Base-by-base conservation (phyloP, 1,140 invertebrate genomes). In the Aphidius gifuensis region DNA sequence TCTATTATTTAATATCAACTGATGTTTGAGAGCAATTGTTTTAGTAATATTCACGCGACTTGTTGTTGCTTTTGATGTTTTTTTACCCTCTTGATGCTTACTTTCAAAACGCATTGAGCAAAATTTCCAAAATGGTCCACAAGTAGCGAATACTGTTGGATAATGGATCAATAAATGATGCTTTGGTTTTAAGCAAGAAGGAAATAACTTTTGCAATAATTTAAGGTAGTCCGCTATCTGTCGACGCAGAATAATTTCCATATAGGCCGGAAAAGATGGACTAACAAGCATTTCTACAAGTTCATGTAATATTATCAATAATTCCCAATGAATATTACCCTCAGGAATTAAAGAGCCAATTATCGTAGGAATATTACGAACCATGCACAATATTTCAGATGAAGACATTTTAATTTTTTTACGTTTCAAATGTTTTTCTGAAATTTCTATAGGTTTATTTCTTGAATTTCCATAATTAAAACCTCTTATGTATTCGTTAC, bases 361-460 rank as follows among this genome's bases (percentile, higher is more conserved):
- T 23, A 70, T 64, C 32, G 71, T 59, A 47, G 61, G 45, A 11
- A 74, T 68, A 66, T 73, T 51, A 39, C 48, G 64, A 16, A 70
- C 60, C 11, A 74, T 66, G 47, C 56, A 62, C 16, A 66, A 50
- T 62, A 72, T 72, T 69, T 74, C 68, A 23, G 69, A 46, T 9
- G 69, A 54, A 46, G 68, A 65, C 42, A 66, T 58, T 16, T 66
- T 61, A 43, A 72, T 61, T 6, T 44, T 60, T 49, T 57, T 60
- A 47, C 65, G 68, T 63, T 58, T 68, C 23, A 71, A 21, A 59
- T 64, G 61, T 9, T 55, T 23, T 9, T 23, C 5, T 47, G 23
- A 53, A 44, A 72, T 65, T 56, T 56, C 54, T 38, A 66, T 54
- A 23, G 69, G 69, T 54, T 57, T 66, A 64, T 73, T 69, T 61